phyloP scores from a whole-genome alignment of 2,888 invertebrate species.

The Lottia gigantea region DNA sequence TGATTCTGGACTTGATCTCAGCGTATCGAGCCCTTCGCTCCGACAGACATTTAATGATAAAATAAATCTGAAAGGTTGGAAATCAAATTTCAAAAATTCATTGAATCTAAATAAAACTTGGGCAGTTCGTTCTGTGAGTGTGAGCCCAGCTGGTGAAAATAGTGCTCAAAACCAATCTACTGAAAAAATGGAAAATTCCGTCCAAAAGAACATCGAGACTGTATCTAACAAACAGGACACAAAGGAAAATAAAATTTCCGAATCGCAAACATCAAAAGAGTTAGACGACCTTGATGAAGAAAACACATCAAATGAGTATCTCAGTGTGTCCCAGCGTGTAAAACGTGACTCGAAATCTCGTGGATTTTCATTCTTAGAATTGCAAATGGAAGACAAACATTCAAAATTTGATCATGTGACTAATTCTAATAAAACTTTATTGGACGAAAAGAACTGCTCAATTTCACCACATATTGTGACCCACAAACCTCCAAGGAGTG shows the following conservation, averaged over 20 bases:
- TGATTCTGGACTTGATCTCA: constrained; percentile 55
- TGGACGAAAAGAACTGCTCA: background rate
- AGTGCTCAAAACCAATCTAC: background rate
- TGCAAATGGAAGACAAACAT: background rate
- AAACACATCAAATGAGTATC: background rate
- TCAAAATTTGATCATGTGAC: background rate
- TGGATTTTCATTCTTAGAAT: background rate
- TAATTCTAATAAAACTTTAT: background rate
- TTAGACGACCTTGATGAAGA: background rate
- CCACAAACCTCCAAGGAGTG: background rate
- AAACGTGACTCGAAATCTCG: background rate
- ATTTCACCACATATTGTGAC: background rate
- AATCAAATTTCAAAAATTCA: background rate
- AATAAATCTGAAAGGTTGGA: background rate
- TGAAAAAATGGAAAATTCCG: background rate
- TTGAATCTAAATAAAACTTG: background rate
- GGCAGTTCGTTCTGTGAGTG: background rate
- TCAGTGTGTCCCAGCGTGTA: constrained; percentile 1
- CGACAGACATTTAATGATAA: background rate
- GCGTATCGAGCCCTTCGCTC: constrained; percentile 22
- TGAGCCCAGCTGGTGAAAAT: background rate
- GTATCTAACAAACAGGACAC: background rate
- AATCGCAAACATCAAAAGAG: background rate
- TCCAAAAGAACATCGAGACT: background rate
- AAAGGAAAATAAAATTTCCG: background rate